These are phyloP conservation scores for Porites lobata DNA, from an alignment of 92 coral and sea anemone genomes.

Conservation along the genomic window DNA sequence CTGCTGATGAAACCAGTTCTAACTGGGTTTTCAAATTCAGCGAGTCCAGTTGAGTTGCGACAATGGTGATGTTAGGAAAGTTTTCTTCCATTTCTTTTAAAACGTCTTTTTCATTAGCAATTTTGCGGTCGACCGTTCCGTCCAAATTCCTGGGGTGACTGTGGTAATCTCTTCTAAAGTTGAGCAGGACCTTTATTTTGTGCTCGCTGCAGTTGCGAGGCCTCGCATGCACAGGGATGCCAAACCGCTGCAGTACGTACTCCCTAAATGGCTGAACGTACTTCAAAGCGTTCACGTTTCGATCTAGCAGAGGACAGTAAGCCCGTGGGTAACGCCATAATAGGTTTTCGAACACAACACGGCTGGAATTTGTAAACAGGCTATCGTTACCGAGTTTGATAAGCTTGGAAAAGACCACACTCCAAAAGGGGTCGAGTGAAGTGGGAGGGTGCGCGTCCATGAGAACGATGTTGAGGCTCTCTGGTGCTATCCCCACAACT, in stretches of 20 bases:
- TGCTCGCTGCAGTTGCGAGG: slow-evolving; percentile 9
- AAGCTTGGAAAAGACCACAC: slow-evolving; percentile 3
- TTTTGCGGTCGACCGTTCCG: slow-evolving; percentile 21
- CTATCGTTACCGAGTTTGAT: slow-evolving; percentile 13
- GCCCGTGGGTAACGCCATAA: slow-evolving; percentile 31
- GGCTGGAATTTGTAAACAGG: neutral
- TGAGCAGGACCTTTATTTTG: slow-evolving; percentile 15
- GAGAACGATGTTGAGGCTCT: slow-evolving; percentile 18
- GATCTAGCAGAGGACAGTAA: slow-evolving; percentile 15
- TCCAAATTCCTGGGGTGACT: slow-evolving; percentile 45
- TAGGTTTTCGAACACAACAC: slow-evolving; percentile 30
- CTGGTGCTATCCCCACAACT: slow-evolving; percentile 16
- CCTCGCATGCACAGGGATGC: neutral
- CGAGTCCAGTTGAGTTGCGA: slow-evolving; percentile 25
- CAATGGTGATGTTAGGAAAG: slow-evolving; percentile 16
- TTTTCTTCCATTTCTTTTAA: slow-evolving; percentile 10
- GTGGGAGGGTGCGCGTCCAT: slow-evolving; percentile 32
- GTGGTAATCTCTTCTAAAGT: slow-evolving; percentile 28
- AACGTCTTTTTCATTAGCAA: slow-evolving; percentile 40
- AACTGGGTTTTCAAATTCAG: slow-evolving; percentile 17
- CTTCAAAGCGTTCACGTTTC: neutral
- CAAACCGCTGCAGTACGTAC: slow-evolving; percentile 26
- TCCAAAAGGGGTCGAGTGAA: slow-evolving; percentile 39
- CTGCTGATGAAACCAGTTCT: slow-evolving; percentile 29
- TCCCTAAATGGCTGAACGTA: slow-evolving; percentile 24